These are phyloP conservation scores for Pemphredon lugubris DNA, from an alignment of 2,888 invertebrate species.

Conservation along the genomic window DNA sequence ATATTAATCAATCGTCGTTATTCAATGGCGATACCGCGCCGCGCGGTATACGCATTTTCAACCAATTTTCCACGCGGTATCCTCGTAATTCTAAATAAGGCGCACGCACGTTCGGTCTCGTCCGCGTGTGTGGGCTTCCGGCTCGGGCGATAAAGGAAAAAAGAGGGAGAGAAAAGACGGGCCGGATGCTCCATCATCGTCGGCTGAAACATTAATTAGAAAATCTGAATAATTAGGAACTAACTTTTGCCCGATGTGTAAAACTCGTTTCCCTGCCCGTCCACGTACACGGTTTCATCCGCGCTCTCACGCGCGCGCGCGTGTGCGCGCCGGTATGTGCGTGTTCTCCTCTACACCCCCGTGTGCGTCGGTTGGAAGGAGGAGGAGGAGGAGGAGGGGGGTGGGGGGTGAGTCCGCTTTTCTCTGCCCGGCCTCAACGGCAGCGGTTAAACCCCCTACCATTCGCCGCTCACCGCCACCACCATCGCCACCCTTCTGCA, in stretches of 20 bases:
- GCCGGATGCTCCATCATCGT: conserved; percentile 75
- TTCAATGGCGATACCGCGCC: too few relatives aligned
- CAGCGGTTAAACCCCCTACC: conserved; percentile 38
- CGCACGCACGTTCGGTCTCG: conserved; percentile 18
- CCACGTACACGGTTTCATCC: too few relatives aligned
- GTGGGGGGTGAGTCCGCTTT: conserved; percentile 60
- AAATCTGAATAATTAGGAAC: conserved; percentile 80
- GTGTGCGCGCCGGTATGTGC: conserved; percentile 13
- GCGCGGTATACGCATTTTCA: too few relatives aligned
- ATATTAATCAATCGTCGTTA: too few relatives aligned
- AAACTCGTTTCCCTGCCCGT: conserved; percentile 54
- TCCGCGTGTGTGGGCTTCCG: conserved; percentile 23
- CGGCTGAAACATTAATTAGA: conserved; percentile 78
- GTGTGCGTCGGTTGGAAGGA: conserved; percentile 11
- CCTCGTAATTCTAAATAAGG: conserved; percentile 34
- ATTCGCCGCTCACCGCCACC: conserved; percentile 10
- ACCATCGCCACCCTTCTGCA: conserved; percentile 29
- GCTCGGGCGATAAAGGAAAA: conserved; percentile 60
- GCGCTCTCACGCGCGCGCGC: conserved; percentile 5
- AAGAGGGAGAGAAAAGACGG: conserved; percentile 62
- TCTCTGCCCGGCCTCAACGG: conserved; percentile 52
- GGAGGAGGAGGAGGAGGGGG: too few relatives aligned
- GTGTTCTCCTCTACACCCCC: too few relatives aligned
- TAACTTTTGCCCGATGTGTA: conserved; percentile 75
- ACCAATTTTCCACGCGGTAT: background rate